These are phyloP conservation scores for Hyles euphorbiae DNA, from an alignment of 1,140 invertebrate species.

Conservation along the genomic window DNA sequence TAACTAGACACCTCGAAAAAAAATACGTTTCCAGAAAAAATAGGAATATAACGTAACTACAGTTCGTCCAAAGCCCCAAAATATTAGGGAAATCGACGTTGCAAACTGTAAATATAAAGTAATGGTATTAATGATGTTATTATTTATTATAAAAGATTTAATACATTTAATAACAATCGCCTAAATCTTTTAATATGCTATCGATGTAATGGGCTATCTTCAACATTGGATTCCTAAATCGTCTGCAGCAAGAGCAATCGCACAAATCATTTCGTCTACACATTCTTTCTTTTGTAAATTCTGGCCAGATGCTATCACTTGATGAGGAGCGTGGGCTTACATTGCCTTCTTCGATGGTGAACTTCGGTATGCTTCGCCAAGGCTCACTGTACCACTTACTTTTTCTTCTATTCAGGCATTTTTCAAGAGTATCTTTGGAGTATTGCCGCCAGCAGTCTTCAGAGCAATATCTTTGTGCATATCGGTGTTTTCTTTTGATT, in stretches of 20 bases:
- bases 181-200: conserved; percentile 38
- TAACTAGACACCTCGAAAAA: too few species aligned
- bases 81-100: too few species aligned
- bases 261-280: conserved; percentile 17
- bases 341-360: conserved; percentile 14
- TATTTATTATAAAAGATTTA: conserved; percentile 5
- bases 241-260: conserved; percentile 28
- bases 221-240: conserved; percentile 41
- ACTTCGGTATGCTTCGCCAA: conserved; percentile 23
- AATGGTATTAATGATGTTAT: too few species aligned
- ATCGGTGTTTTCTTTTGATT: background rate
- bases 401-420: conserved; percentile 12
- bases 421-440: conserved; percentile 24
- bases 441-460: conserved; percentile 25
- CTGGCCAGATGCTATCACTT: conserved; percentile 22
- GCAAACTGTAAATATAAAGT: too few species aligned
- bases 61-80: too few species aligned
- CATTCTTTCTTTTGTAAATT: conserved; percentile 14
- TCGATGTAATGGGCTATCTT: conserved; percentile 48
- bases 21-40: too few species aligned
- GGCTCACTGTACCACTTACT: conserved; percentile 32
- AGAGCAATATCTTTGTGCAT: conserved; percentile 24
- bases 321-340: conserved; percentile 11
- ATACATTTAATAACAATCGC: conserved; percentile 20
- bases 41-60: too few species aligned